These are phyloP conservation scores for Lamprologus lemairii DNA, from an alignment of 2,113 vertebrate genomes.

Conservation along the genomic window DNA sequence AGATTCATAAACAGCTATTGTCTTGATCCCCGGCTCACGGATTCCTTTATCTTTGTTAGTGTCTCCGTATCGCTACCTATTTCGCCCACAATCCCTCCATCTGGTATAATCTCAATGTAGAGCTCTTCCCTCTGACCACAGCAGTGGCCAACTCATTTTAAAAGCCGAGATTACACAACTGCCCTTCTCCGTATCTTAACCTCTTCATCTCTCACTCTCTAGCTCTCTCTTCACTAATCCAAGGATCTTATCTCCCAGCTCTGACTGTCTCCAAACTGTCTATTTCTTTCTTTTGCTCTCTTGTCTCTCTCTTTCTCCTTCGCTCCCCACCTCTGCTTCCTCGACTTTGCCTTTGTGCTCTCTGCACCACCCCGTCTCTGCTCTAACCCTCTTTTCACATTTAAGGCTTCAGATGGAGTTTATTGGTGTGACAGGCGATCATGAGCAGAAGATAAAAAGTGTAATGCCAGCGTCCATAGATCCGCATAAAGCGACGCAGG, in stretches of 20 bases:
- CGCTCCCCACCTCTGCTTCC: neutral
- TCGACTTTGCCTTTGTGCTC: neutral
- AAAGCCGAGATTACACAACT: slow-evolving; percentile 61
- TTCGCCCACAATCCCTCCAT: slow-evolving; percentile 20
- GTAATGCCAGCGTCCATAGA: slow-evolving; percentile 13
- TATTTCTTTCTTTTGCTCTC: slow-evolving; percentile 8
- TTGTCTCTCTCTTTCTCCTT: neutral
- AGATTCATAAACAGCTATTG: slow-evolving; percentile 45
- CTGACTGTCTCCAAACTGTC: slow-evolving; percentile 58
- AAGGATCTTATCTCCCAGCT: slow-evolving; percentile 54
- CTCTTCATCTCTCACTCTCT: slow-evolving; percentile 54
- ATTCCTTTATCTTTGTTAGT: slow-evolving; percentile 37
- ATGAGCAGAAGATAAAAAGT: slow-evolving; percentile 47
- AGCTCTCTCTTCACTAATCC: slow-evolving; percentile 50
- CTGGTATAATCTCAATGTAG: slow-evolving; percentile 47
- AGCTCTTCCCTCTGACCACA: slow-evolving; percentile 30
- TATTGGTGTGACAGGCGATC: slow-evolving; percentile 54
- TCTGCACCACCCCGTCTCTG: neutral
- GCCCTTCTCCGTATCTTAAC: slow-evolving; percentile 52
- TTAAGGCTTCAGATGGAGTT: slow-evolving; percentile 35
- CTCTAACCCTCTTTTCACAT: slow-evolving; percentile 1
- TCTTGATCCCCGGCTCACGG: slow-evolving; percentile 32
- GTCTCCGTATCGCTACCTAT: slow-evolving; percentile 13
- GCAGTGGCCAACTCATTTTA: slow-evolving; percentile 38
- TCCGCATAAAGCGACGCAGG: neutral